Conservation (phyloP, 2,888 invertebrate species). For the Hydriomena furcata region DNA sequence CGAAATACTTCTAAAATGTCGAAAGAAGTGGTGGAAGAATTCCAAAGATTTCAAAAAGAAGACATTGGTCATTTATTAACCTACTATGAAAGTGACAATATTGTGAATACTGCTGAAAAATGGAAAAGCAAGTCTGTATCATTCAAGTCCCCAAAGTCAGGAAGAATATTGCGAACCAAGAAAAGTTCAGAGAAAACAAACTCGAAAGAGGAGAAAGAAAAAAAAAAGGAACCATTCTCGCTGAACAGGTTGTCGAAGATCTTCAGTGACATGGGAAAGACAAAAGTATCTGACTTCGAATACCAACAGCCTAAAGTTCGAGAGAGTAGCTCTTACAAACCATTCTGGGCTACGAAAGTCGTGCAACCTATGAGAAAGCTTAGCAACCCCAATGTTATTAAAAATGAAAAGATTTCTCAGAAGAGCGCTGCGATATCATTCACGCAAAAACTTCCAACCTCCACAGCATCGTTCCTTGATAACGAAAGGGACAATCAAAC, state of each 20-base stretch:
- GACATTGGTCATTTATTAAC: conserved; percentile 58
- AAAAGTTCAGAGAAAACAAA: conserved; percentile 26
- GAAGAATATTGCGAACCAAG: conserved; percentile 52
- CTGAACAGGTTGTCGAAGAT: conserved; percentile 43
- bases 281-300: conserved; percentile 65
- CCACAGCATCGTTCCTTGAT: conserved; percentile 16
- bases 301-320: conserved; percentile 62
- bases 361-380: conserved; percentile 35
- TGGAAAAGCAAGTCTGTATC: conserved; percentile 69
- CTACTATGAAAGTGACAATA: conserved; percentile 47
- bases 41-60: conserved; percentile 56
- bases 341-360: conserved; percentile 69
- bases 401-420: conserved; percentile 9
- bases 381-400: conserved; percentile 24
- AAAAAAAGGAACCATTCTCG: conserved; percentile 48
- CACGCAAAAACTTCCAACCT: conserved; percentile 2
- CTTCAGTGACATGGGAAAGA: conserved; percentile 61
- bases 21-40: conserved; percentile 55
- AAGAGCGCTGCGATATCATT: conserved; percentile 2
- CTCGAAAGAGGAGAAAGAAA: conserved; percentile 24
- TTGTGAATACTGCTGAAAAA: conserved; percentile 46
- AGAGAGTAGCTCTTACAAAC: conserved; percentile 60
- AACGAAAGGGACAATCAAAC: conserved; percentile 11
- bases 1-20: conserved; percentile 46
- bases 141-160: conserved; percentile 68